These are phyloP conservation scores for Hermetia illucens DNA, from an alignment of 1,140 invertebrate species.

Conservation along the genomic window DNA sequence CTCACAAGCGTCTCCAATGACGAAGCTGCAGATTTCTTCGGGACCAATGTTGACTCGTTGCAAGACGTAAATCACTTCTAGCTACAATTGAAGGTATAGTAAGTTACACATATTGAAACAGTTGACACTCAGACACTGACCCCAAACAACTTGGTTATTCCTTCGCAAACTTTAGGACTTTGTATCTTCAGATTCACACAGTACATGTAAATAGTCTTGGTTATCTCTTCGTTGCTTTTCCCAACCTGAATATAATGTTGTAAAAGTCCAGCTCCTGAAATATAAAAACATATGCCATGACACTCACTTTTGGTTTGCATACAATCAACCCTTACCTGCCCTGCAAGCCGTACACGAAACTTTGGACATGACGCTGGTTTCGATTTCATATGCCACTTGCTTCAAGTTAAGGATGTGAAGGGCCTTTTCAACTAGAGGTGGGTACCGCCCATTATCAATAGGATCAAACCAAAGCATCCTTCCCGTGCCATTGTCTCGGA, in stretches of 20 bases:
- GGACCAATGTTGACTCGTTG: slow-evolving; percentile 63
- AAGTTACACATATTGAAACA: slow-evolving; percentile 3
- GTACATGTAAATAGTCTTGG: slow-evolving; percentile 68
- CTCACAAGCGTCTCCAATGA: slow-evolving; percentile 80
- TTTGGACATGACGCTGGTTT: slow-evolving; percentile 81
- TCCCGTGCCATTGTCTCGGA: slow-evolving; percentile 32
- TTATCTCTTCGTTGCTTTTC: slow-evolving; percentile 73
- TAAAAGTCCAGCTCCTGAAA: slow-evolving; percentile 56
- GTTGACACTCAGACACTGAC: slow-evolving; percentile 34
- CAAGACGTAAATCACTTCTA: slow-evolving; percentile 68
- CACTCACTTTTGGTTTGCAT: neutral
- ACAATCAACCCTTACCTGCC: slow-evolving; percentile 39
- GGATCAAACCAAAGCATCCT: slow-evolving; percentile 57
- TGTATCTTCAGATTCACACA: slow-evolving; percentile 76
- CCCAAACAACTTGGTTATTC: slow-evolving; percentile 70
- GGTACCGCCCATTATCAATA: slow-evolving; percentile 49
- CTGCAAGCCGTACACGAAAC: slow-evolving; percentile 83
- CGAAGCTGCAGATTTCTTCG: slow-evolving; percentile 80
- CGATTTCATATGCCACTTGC: slow-evolving; percentile 72
- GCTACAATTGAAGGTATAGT: slow-evolving; percentile 34
- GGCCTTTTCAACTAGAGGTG: slow-evolving; percentile 66
- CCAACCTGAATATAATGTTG: slow-evolving; percentile 73
- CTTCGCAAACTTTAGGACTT: slow-evolving; percentile 70
- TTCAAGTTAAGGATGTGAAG: slow-evolving; percentile 65
- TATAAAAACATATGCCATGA: slow-evolving; percentile 3